Evolutionary conservation across 2,113 vertebrate genomes (phyloP).

Genomic region (Chunga burmeisteri): DNA sequence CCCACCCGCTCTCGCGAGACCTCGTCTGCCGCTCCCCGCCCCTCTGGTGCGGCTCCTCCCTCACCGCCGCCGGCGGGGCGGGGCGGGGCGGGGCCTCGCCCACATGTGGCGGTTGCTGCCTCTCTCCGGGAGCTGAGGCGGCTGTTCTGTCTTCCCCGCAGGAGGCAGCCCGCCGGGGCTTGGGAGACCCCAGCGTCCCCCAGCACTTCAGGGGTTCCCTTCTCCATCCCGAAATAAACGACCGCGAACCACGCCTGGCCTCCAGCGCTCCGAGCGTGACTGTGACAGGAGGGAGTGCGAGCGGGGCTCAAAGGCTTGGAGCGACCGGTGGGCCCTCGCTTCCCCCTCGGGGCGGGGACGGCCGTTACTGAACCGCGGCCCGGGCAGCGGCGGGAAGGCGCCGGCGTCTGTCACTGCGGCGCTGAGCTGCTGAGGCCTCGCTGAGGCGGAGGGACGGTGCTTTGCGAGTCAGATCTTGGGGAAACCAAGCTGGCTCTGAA

Average conservation of each 20-base stretch:
- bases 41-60: not conserved
- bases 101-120: too few species aligned
- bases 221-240: not conserved
- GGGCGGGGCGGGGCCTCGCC: too few species aligned
- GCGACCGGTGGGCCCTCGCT: too few species aligned
- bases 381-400: not conserved
- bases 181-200: rapidly evolving
- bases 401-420: not conserved
- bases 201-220: not conserved
- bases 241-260: not conserved
- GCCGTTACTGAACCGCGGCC: not conserved
- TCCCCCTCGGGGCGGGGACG: not conserved
- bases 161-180: too few species aligned
- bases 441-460: not conserved
- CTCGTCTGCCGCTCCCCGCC: not conserved
- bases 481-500: too few species aligned
- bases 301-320: too few species aligned
- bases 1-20: not conserved
- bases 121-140: rapidly evolving
- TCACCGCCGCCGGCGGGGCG: not conserved
- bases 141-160: too few species aligned
- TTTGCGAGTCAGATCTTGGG: rapidly evolving
- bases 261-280: not conserved
- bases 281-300: too few species aligned
- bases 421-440: not conserved